phyloP scores from a whole-genome alignment of 2,113 vertebrate genomes.

The Calonectris borealis region DNA sequence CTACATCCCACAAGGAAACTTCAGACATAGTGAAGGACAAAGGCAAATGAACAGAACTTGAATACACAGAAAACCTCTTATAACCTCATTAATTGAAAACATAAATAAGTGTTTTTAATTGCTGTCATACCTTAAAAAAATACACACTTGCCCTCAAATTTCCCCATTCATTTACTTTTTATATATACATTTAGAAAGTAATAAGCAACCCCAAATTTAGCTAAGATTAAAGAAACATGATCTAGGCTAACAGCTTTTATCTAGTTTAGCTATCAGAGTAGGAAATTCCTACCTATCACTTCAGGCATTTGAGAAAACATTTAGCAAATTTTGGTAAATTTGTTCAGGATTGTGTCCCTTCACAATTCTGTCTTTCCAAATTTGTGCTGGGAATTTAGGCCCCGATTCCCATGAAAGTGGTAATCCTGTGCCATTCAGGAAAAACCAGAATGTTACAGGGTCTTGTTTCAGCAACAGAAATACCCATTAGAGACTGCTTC shows the following conservation, averaged over 20 bases:
- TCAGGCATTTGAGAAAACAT: not conserved
- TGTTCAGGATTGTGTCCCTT: not conserved
- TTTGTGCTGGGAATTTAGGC: not conserved
- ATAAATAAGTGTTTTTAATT: not conserved
- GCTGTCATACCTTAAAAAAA: not conserved
- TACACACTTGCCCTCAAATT: not conserved
- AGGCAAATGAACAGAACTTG: not conserved
- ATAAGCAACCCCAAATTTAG: not conserved
- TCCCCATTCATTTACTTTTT: not conserved
- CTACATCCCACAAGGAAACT: not conserved
- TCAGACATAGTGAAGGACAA: not conserved
- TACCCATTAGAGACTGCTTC: not conserved
- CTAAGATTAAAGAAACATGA: not conserved
- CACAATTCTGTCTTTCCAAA: not conserved
- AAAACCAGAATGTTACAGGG: not conserved
- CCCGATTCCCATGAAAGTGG: not conserved
- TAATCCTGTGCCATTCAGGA: not conserved
- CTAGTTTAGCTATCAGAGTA: not conserved
- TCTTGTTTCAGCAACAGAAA: not conserved
- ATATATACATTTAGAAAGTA: not conserved
- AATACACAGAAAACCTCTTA: not conserved
- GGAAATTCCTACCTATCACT: not conserved
- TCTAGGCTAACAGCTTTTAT: not conserved
- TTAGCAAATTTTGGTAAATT: not conserved
- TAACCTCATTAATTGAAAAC: not conserved